phyloP scores from a whole-genome alignment of 2,113 vertebrate species.

The cat (Felis catus) region F.catus_Fca126_mat1.0 CM031416.1:40034001-40034500 shows the following conservation, averaged over 20 bases:
- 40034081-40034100: not conserved
- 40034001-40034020: not conserved
- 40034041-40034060: not conserved
- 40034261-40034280: not conserved
- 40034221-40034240: not conserved
- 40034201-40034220: not conserved
- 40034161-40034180: not conserved
- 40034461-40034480: not conserved
- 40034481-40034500: not conserved
- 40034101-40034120: not conserved
- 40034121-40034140: not conserved
- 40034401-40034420: not conserved
- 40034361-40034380: not conserved
- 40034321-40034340: not conserved
- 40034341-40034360: not conserved
- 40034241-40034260: not conserved
- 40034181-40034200: not conserved
- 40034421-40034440: not conserved
- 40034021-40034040: not conserved
- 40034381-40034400: not conserved
- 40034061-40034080: not conserved
- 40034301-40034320: not conserved
- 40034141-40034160: not conserved
- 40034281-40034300: not conserved
- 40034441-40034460: not conserved